A percentile compares a stretch with the other conserved stretches of the same genome.
phyloP scores from a whole-genome alignment of 2,888 invertebrate species.

The Matsumyia berberina region DNA sequence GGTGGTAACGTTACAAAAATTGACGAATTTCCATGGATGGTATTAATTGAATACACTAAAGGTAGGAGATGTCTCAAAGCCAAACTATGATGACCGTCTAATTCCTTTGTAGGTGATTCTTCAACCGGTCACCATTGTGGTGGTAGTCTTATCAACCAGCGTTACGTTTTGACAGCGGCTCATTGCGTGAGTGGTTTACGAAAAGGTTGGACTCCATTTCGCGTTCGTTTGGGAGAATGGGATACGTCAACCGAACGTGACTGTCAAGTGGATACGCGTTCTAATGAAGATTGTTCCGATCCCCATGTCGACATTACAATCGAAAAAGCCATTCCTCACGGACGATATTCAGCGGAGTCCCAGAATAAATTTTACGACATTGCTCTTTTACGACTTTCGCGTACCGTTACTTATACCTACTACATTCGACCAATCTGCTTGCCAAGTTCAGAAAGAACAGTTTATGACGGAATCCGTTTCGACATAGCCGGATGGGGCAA shows the following conservation, averaged over 20 bases:
- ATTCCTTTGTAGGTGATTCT: slow-evolving; percentile 76
- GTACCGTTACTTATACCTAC: slow-evolving; percentile 85
- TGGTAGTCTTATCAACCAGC: slow-evolving; percentile 87
- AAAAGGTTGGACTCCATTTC: slow-evolving; percentile 85
- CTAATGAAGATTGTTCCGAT: slow-evolving; percentile 86
- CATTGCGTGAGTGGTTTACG: slow-evolving; percentile 90
- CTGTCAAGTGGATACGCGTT: slow-evolving; percentile 79
- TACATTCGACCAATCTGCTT: slow-evolving; percentile 87
- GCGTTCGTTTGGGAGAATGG: slow-evolving; percentile 84
- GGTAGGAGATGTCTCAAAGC: slow-evolving; percentile 76
- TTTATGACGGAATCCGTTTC: slow-evolving; percentile 83
- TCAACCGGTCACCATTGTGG: slow-evolving; percentile 88
- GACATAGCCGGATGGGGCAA: slow-evolving; percentile 88
- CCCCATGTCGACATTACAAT: slow-evolving; percentile 86
- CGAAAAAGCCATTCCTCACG: slow-evolving; percentile 87
- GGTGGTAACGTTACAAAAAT: slow-evolving; percentile 87
- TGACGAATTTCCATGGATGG: slow-evolving; percentile 87
- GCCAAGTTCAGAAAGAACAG: slow-evolving; percentile 82
- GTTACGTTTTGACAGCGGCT: slow-evolving; percentile 90
- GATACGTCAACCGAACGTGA: slow-evolving; percentile 80
- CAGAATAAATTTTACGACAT: slow-evolving; percentile 89
- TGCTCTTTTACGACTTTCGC: slow-evolving; percentile 88
- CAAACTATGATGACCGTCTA: background rate
- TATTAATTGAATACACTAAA: slow-evolving; percentile 85
- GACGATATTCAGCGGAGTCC: slow-evolving; percentile 86